Percentiles rank a stretch among this genome's conserved stretches.
Evolutionary conservation across 2,113 vertebrate genomes (phyloP).

Genomic region (Megaptera novaeangliae): DNA sequence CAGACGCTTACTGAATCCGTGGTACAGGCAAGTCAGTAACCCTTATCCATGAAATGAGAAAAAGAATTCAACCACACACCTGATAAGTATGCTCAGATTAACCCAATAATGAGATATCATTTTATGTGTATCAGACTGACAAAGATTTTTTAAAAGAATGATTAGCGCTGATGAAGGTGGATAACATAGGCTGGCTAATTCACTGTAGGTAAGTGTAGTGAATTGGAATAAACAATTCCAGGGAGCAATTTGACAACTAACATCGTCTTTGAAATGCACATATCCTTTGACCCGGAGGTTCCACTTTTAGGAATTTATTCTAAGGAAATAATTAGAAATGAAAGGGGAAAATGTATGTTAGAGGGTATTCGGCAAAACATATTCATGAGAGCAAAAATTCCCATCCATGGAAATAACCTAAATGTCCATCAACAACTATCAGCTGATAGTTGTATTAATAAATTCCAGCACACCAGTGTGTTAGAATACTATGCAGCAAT

Average conservation of each 20-base stretch:
- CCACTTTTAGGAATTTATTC: background rate
- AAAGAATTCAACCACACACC: background rate
- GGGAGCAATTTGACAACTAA: background rate
- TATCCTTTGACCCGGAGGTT: background rate
- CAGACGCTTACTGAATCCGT: rapidly evolving
- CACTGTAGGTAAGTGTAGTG: background rate
- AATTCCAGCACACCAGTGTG: background rate
- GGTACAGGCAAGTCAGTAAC: background rate
- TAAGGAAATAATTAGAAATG: slow-evolving; percentile 1
- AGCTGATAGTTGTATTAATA: background rate
- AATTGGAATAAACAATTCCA: slow-evolving; percentile 13
- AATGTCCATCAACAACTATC: background rate
- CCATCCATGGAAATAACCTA: background rate
- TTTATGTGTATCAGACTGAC: background rate
- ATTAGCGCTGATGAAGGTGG: background rate
- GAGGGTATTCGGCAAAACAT: background rate
- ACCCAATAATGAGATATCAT: background rate
- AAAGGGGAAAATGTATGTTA: background rate
- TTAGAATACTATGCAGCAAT: background rate
- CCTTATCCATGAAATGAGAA: background rate
- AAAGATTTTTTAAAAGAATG: background rate
- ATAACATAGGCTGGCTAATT: background rate
- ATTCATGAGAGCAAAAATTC: background rate
- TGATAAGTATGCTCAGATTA: background rate
- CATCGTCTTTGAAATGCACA: background rate